A percentile compares a stretch with the other conserved stretches of the same genome.
phyloP scores from a whole-genome alignment of 2,113 vertebrate genomes.

The Procapra przewalskii region DNA sequence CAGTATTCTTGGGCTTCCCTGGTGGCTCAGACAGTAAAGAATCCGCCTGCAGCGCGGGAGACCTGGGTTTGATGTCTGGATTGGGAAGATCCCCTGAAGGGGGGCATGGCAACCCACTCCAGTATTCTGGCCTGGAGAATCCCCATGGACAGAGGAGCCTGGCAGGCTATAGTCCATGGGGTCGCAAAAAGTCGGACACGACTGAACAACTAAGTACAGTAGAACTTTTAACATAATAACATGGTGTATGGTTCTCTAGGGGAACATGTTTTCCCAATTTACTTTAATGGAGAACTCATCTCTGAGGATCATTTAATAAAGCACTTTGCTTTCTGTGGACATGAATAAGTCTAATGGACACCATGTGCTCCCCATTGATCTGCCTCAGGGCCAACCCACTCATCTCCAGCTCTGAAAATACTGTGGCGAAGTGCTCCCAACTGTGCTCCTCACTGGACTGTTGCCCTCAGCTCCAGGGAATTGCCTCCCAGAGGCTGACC shows the following conservation, averaged over 20 bases:
- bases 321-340: neutral
- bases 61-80: neutral
- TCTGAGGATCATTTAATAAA: neutral
- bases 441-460: neutral
- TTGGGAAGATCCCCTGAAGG: neutral
- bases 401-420: neutral
- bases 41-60: fast-evolving
- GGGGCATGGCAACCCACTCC: neutral
- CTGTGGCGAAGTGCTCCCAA: neutral
- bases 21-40: neutral
- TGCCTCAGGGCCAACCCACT: neutral
- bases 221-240: neutral
- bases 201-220: neutral
- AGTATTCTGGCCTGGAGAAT: neutral
- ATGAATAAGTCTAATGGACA: neutral
- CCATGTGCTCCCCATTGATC: neutral
- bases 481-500: neutral
- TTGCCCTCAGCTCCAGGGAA: neutral
- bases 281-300: neutral
- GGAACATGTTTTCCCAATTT: neutral
- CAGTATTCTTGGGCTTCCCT: neutral
- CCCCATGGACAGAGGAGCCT: neutral
- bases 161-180: neutral
- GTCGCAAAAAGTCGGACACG: fast-evolving
- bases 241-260: neutral